Conservation (phyloP, 2,113 vertebrate species). For the Rhizomys pruinosus region DNA sequence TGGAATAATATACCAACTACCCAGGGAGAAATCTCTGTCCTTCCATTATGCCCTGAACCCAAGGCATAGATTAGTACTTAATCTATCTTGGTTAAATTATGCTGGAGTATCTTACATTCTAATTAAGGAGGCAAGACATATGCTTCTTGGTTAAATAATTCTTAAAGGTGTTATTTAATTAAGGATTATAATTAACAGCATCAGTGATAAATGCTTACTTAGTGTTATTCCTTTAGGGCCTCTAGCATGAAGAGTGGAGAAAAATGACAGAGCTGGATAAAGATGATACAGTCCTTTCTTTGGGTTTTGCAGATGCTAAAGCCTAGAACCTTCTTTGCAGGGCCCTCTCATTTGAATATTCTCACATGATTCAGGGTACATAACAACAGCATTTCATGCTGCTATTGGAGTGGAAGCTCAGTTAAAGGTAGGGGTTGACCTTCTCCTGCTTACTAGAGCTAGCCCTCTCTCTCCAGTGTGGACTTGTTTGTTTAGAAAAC, state of each 20-base stretch:
- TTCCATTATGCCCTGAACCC: conserved; percentile 2
- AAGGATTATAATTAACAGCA: conserved; percentile 73
- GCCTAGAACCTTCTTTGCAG: background rate
- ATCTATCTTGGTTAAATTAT: conserved; percentile 71
- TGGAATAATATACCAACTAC: background rate
- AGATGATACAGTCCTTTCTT: background rate
- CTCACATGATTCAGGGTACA: background rate
- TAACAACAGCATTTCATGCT: background rate
- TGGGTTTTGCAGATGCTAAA: conserved; percentile 20
- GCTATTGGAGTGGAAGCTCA: conserved; percentile 2
- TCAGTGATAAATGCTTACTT: conserved; percentile 65
- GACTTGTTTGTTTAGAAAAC: too few relatives aligned
- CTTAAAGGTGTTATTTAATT: conserved; percentile 76
- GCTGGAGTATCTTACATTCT: conserved; percentile 59
- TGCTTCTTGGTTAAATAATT: conserved; percentile 66
- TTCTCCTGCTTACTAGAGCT: background rate
- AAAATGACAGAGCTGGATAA: conserved; percentile 38
- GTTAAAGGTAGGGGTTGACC: background rate
- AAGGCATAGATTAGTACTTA: conserved; percentile 57
- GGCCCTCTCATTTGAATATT: background rate
- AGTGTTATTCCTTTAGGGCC: conserved; percentile 55
- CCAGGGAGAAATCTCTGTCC: conserved; percentile 53
- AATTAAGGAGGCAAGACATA: conserved; percentile 65
- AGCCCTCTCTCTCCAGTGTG: background rate
- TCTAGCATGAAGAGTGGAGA: conserved; percentile 47